Percentiles rank a stretch among this genome's conserved stretches.
These are phyloP conservation scores for Pristionchus entomophagus DNA, from an alignment of 2,888 invertebrate genomes.

Conservation along the genomic window DNA sequence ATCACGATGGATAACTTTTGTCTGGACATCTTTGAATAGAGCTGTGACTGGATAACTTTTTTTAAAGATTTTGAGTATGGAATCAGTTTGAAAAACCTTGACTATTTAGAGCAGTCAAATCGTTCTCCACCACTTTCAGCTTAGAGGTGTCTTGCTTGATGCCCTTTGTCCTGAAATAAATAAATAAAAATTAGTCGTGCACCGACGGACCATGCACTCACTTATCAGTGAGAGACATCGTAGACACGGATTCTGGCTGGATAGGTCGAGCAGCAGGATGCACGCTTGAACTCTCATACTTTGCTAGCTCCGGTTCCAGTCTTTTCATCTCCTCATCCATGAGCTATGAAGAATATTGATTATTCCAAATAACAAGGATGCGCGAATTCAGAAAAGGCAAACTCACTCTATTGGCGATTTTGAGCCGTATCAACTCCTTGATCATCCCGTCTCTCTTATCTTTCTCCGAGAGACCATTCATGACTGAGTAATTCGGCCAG, in stretches of 20 bases:
- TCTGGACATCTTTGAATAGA: neutral
- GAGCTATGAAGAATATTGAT: neutral
- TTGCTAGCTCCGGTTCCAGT: neutral
- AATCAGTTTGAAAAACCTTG: neutral
- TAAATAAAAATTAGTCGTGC: neutral
- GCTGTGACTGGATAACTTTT: neutral
- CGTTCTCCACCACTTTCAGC: neutral
- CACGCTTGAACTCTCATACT: neutral
- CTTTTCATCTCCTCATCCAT: neutral
- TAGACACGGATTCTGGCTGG: neutral
- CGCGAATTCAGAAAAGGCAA: neutral
- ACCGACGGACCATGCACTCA: neutral
- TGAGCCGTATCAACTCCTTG: neutral
- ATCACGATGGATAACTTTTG: neutral
- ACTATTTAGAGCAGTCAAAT: neutral
- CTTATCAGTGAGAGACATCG: neutral
- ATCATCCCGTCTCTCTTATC: neutral
- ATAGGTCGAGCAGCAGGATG: slow-evolving; percentile 9
- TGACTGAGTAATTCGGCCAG: neutral
- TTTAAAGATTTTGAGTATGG: neutral
- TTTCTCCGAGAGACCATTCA: neutral
- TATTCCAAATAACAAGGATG: neutral
- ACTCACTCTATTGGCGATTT: neutral
- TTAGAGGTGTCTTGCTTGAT: slow-evolving; percentile 13
- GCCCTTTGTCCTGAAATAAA: neutral